Percentiles rank a stretch among this genome's conserved stretches.
These are phyloP conservation scores for Neofelis nebulosa DNA, from an alignment of 2,113 vertebrate species.

Conservation along the genomic window DNA sequence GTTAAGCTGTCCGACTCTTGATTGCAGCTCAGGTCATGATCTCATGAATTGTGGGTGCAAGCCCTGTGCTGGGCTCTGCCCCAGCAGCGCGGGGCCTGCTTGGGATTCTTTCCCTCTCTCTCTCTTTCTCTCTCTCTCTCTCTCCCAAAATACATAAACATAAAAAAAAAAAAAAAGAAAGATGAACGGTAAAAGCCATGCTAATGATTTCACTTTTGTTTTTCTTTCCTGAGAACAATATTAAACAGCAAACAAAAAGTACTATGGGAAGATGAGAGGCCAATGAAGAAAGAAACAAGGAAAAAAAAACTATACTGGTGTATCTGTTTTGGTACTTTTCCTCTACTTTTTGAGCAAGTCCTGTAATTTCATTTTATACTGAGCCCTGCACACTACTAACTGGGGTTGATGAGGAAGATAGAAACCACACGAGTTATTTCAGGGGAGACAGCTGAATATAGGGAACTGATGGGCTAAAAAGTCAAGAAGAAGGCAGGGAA, in stretches of 20 bases:
- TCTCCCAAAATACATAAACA: no score
- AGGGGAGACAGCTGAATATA: background rate
- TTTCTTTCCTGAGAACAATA: background rate
- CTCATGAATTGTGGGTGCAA: no score
- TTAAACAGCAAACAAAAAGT: background rate
- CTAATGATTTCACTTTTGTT: background rate
- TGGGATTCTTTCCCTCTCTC: no score
- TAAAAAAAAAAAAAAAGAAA: background rate
- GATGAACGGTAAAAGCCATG: background rate
- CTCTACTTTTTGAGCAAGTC: background rate
- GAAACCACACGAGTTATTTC: background rate
- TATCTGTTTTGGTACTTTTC: background rate
- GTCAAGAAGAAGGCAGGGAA: background rate
- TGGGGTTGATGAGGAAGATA: background rate
- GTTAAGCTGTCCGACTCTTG: no score
- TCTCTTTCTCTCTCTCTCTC: no score
- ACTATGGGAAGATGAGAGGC: background rate
- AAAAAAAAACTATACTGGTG: background rate
- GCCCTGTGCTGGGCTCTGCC: no score
- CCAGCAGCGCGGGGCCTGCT: no score
- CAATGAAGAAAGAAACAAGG: background rate
- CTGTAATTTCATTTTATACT: background rate
- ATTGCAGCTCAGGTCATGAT: no score
- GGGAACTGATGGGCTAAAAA: background rate
- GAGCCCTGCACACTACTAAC: background rate